These are phyloP conservation scores for Stenurella melanura DNA, from an alignment of 2,888 invertebrate genomes.

Conservation along the genomic window DNA sequence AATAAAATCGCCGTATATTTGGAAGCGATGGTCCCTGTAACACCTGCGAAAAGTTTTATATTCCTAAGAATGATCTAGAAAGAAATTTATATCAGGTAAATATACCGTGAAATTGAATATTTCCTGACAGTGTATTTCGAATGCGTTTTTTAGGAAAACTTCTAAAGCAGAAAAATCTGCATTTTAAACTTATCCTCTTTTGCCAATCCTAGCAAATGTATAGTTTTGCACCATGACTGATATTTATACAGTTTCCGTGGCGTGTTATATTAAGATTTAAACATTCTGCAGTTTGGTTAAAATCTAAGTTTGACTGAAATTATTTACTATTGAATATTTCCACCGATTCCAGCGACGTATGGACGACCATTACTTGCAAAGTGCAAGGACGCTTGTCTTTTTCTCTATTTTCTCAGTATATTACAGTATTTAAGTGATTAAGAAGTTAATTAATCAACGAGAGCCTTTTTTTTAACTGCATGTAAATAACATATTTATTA, in stretches of 20 bases:
- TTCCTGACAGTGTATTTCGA: slow-evolving; percentile 60
- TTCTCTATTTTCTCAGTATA: too few relatives aligned
- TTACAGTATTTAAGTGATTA: too few relatives aligned
- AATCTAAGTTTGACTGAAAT: too few relatives aligned
- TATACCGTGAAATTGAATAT: slow-evolving; percentile 65
- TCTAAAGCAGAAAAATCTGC: slow-evolving; percentile 49
- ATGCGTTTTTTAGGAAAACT: slow-evolving; percentile 55
- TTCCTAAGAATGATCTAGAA: slow-evolving; percentile 57
- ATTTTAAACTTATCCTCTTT: slow-evolving; percentile 40
- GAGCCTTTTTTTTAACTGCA: too few relatives aligned
- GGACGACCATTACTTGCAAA: too few relatives aligned
- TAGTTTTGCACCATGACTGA: neutral
- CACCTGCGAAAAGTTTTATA: slow-evolving; percentile 62
- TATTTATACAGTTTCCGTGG: neutral
- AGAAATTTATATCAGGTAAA: slow-evolving; percentile 63
- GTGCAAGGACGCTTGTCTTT: too few relatives aligned
- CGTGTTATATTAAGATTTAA: neutral
- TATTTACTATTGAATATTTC: too few relatives aligned
- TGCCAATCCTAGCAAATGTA: neutral
- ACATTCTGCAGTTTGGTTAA: too few relatives aligned
- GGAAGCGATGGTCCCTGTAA: slow-evolving; percentile 56
- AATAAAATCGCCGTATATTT: slow-evolving; percentile 57
- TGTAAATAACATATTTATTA: too few relatives aligned
- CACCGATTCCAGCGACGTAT: too few relatives aligned
- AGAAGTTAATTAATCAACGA: too few relatives aligned